These are phyloP conservation scores for Zoroaster sp. DNA, from an alignment of 53 echinoderm and acorn worm species.

Conservation along the genomic window DNA sequence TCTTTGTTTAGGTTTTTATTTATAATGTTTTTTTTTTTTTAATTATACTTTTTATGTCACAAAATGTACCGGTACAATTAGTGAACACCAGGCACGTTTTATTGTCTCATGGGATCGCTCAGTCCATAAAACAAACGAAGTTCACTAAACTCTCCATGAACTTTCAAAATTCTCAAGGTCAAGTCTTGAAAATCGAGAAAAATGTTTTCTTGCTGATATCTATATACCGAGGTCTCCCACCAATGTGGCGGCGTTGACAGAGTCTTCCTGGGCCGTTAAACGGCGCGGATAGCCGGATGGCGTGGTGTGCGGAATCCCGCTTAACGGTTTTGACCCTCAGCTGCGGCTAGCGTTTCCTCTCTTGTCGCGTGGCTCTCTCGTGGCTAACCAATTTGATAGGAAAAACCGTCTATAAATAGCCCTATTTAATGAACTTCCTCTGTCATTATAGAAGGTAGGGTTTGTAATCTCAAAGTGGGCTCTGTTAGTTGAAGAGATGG, in stretches of 20 bases:
- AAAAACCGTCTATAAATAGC: background rate
- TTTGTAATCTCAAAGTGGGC: too few relatives aligned
- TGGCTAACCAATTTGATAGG: background rate
- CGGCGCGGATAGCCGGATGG: conserved; percentile 25
- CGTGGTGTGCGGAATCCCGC: conserved; percentile 6
- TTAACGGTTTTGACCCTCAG: background rate
- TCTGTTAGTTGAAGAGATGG: too few relatives aligned
- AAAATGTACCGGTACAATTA: too few relatives aligned
- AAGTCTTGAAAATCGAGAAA: background rate
- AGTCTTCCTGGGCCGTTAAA: conserved; percentile 30
- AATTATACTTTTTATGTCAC: too few relatives aligned
- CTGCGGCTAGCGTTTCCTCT: background rate
- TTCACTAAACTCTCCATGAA: conserved; percentile 30
- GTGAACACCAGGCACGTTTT: too few relatives aligned
- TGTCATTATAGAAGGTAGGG: background rate
- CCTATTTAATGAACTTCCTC: background rate
- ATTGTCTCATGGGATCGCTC: background rate
- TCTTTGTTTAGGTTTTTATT: too few relatives aligned
- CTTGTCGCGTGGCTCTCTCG: conserved; percentile 22
- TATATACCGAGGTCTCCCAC: background rate
- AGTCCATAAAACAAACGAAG: background rate
- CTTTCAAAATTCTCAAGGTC: background rate
- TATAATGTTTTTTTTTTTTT: too few relatives aligned
- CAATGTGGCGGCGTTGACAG: conserved; percentile 15
- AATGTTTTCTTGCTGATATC: background rate